Percentiles rank a stretch among this genome's conserved stretches.
phyloP scores from a whole-genome alignment of 2,797 vertebrate species.

The Gambusia yucatana region DNA sequence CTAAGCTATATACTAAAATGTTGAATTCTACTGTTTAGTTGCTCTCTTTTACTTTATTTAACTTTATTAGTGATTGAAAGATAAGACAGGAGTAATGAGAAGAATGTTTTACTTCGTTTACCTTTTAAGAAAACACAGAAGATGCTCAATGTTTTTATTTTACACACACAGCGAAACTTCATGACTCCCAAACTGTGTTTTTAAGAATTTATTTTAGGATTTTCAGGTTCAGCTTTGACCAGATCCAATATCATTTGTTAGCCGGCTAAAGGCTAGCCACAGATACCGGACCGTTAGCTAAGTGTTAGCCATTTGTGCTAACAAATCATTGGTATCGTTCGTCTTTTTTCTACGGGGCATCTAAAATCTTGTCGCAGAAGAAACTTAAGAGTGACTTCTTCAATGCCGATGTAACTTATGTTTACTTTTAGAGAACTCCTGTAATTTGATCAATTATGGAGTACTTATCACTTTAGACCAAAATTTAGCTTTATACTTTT shows the following conservation, averaged over 20 bases:
- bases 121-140: not conserved
- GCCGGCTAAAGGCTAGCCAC: too few relatives aligned
- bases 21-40: too few relatives aligned
- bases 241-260: not conserved
- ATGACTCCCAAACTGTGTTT: not conserved
- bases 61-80: too few relatives aligned
- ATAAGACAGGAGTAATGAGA: too few relatives aligned
- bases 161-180: not conserved
- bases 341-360: not conserved
- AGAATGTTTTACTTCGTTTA: too few relatives aligned
- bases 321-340: not conserved
- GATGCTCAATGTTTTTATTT: not conserved
- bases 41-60: too few relatives aligned
- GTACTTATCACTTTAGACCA: too few relatives aligned
- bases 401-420: not conserved
- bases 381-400: not conserved
- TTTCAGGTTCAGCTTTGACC: not conserved
- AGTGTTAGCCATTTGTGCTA: not conserved
- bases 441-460: too few relatives aligned
- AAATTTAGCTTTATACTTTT: too few relatives aligned
- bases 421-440: too few relatives aligned
- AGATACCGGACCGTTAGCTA: too few relatives aligned
- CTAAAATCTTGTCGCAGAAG: not conserved
- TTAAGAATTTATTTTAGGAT: not conserved
- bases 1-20: too few relatives aligned